These are phyloP conservation scores for Armadillidium nasatum DNA, from an alignment of 1,140 invertebrate genomes.

Conservation along the genomic window DNA sequence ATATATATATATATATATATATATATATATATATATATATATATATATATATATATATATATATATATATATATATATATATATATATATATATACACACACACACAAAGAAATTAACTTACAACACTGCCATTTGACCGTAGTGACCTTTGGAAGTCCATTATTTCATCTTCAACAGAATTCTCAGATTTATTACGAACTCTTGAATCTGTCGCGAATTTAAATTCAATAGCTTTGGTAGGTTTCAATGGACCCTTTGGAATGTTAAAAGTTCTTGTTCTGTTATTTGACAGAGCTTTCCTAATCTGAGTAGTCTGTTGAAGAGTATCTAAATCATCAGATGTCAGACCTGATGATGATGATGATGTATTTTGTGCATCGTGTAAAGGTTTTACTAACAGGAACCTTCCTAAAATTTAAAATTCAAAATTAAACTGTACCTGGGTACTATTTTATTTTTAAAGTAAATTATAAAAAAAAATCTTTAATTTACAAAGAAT, in stretches of 20 bases:
- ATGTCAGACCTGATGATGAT: background rate
- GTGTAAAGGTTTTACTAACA: background rate
- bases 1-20: no score
- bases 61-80: no score
- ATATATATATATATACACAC: no score
- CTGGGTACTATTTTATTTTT: no score
- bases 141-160: background rate
- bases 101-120: background rate
- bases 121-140: background rate
- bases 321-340: background rate
- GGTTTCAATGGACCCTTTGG: background rate
- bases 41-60: no score
- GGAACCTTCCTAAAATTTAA: background rate
- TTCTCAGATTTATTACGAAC: background rate
- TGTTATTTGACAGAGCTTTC: background rate
- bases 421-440: background rate
- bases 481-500: no score
- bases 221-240: background rate
- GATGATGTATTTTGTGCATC: background rate
- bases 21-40: no score
- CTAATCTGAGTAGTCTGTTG: background rate
- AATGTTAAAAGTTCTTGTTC: background rate
- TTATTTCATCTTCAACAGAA: background rate
- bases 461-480: no score
- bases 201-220: constrained; percentile 2